A percentile compares a stretch with the other conserved stretches of the same genome.
Conservation (phyloP, 2,113 vertebrate species). For the Datnioides undecimradiatus region DNA sequence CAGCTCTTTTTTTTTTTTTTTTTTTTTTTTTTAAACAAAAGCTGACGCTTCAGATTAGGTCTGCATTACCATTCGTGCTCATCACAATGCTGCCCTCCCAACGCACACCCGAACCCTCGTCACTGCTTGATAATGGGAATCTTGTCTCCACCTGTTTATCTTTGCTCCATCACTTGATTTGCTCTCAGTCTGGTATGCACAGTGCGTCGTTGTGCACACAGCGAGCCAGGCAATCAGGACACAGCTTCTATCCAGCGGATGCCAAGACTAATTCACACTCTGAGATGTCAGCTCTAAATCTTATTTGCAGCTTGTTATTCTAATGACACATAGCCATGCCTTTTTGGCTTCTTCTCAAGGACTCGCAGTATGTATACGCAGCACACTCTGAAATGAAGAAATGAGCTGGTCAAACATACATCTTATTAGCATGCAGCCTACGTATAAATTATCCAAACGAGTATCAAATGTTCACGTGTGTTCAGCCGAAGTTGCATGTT, state of each 20-base stretch:
- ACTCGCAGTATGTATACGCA: not conserved
- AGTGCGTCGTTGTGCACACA: constrained; percentile 48
- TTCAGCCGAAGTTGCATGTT: constrained; percentile 4
- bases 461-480: not conserved
- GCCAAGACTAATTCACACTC: constrained; percentile 59
- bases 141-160: constrained; percentile 75
- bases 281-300: constrained; percentile 62
- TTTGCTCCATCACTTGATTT: constrained; percentile 59
- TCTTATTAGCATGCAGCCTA: not conserved
- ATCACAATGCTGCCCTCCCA: constrained; percentile 39
- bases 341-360: constrained; percentile 54
- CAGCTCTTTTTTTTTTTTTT: constrained; percentile 30
- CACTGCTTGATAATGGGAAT: constrained; percentile 48
- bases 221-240: constrained; percentile 40
- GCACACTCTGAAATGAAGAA: not conserved
- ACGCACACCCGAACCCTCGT: constrained; percentile 34
- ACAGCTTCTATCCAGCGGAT: constrained; percentile 41
- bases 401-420: not conserved
- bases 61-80: constrained; percentile 36
- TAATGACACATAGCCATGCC: constrained; percentile 45
- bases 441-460: not conserved
- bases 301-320: constrained; percentile 63
- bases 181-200: constrained; percentile 59
- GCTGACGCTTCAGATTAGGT: constrained; percentile 41
- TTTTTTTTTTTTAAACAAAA: constrained; percentile 53